Conservation (phyloP, 2,888 invertebrate species). For the Acleris emargana region DNA sequence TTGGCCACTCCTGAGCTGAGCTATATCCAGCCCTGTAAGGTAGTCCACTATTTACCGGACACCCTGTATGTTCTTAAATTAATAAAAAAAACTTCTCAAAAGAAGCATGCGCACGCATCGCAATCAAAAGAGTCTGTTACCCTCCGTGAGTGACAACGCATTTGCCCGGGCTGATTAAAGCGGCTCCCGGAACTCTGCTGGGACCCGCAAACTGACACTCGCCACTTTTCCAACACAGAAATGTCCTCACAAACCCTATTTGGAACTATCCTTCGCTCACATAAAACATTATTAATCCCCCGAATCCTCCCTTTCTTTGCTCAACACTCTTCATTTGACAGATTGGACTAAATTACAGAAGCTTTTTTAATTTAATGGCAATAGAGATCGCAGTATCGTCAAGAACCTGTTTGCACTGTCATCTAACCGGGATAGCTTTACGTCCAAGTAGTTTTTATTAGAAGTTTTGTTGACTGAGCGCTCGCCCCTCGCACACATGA, state of each 20-base stretch:
- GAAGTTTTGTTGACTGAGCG: constrained; percentile 71
- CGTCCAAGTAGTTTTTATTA: constrained; percentile 80
- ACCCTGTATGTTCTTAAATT: no score
- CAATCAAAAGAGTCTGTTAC: constrained; percentile 5
- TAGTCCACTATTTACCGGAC: no score
- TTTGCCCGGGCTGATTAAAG: constrained; percentile 31
- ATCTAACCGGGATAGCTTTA: constrained; percentile 58
- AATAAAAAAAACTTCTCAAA: neutral
- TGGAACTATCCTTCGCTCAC: constrained; percentile 62
- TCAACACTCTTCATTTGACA: constrained; percentile 82
- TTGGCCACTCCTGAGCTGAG: no score
- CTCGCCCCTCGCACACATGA: constrained; percentile 68
- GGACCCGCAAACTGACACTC: constrained; percentile 35
- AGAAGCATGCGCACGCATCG: neutral
- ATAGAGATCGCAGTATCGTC: constrained; percentile 63
- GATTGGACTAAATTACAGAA: constrained; percentile 79
- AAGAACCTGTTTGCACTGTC: constrained; percentile 63
- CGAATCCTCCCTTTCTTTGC: constrained; percentile 74
- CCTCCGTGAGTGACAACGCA: constrained; percentile 17
- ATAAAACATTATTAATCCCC: constrained; percentile 68
- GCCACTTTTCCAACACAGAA: constrained; percentile 32
- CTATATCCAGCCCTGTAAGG: no score
- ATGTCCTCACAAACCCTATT: constrained; percentile 48
- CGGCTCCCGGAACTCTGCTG: constrained; percentile 22
- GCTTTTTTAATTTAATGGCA: constrained; percentile 80